Evolutionary conservation across 2,888 invertebrate genomes (phyloP).

Genomic region (Morinoia aosen): DNA sequence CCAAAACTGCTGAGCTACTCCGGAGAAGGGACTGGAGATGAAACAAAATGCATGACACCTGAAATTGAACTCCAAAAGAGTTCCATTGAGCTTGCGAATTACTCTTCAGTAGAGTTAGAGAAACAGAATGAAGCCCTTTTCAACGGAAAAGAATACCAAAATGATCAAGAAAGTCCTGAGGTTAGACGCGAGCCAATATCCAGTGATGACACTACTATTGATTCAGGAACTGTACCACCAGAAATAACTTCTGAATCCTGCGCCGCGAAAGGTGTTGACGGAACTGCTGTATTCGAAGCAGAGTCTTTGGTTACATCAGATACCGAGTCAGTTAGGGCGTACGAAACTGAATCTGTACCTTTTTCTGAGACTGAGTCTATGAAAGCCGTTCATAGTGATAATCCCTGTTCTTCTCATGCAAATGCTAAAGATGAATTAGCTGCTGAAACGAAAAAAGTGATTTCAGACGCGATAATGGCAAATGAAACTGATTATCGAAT

Average conservation of each 20-base stretch:
- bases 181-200: background rate
- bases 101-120: background rate
- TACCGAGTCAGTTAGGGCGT: constrained; percentile 12
- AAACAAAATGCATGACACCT: background rate
- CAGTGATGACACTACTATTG: background rate
- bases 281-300: background rate
- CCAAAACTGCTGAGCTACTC: background rate
- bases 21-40: background rate
- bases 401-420: background rate
- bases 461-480: background rate
- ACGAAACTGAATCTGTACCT: constrained; percentile 19
- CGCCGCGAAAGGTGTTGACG: background rate
- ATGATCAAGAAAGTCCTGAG: background rate
- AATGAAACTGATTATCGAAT: background rate
- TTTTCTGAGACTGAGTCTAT: constrained; percentile 30
- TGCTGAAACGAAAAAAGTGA: background rate
- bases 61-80: background rate
- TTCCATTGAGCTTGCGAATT: background rate
- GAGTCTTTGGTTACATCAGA: background rate
- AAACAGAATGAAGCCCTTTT: background rate
- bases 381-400: background rate
- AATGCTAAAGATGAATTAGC: background rate
- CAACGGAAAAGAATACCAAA: background rate
- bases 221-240: background rate
- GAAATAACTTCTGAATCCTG: background rate